Evolutionary conservation across 2,888 invertebrate species (phyloP), one percentile per base, ranked within the genome.

Genomic region (Cancer borealis): DNA sequence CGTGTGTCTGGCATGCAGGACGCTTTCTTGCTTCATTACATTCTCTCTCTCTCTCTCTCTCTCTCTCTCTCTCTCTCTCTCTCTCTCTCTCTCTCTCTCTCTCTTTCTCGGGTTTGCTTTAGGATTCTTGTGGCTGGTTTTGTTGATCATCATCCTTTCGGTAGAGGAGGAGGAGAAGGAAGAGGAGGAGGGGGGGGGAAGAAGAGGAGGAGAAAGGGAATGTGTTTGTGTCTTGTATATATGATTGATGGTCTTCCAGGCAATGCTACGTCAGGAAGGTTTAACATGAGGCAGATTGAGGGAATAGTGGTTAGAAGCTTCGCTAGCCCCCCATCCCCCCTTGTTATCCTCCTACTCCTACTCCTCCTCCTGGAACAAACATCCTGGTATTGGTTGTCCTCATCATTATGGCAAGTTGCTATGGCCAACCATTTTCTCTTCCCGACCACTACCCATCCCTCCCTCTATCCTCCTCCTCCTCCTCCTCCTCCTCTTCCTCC

Each of bases 341-440:
- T 66, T 0, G 1, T 26, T 14, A 12, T 47, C 88, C 10, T 26
- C 88, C 46, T 88, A n/a, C 88, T 26, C n/a, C 88, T 46, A 26
- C 88, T 49, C 88, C 88, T 26, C 88, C 46, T 88, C 92, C 91
- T 66, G 66, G 66, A 66, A 66, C 66, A 66, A 66, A 60, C 79
- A 90, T 47, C 79, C 49, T 92, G 21, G 91, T 66, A 91, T 91
- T 91, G 66, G 91, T 54, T 60, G 30, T 46, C 91, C 91, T 66
- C 91, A 66, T 91, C 91, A 91, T 91, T 73, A 91, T 73, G 91
- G 90, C 66, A 91, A 66, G 91, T 91, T 91, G 91, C 91, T 45
- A 45, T 17, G 91, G 73, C 91, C 91, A 66, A 91, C 91, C 91
- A 91, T 91, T 91, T 66, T 66, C 88, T 92, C 60, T 14, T 88